A percentile compares a stretch with the other conserved stretches of the same genome.
phyloP scores from a whole-genome alignment of 23 tunicate species.

The Ciona savignyi region DNA sequence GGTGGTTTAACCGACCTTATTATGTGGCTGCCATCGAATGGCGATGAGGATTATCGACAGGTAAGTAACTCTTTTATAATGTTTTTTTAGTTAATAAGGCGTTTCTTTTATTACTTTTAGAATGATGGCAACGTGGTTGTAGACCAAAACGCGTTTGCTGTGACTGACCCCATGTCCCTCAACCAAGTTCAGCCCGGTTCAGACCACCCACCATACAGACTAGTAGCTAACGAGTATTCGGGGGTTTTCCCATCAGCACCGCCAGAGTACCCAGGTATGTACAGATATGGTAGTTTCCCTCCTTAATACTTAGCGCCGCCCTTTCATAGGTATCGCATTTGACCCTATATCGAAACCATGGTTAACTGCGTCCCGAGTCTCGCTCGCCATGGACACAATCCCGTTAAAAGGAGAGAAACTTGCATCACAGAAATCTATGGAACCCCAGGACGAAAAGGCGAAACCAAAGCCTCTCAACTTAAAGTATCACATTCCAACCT shows the following conservation, averaged over 20 bases:
- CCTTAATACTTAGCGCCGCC: too few species aligned
- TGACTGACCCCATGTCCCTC: background rate
- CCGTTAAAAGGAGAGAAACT: background rate
- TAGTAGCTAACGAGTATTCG: background rate
- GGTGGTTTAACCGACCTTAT: slow-evolving; percentile 5
- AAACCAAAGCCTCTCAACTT: background rate
- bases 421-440: background rate
- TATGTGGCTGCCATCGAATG: background rate
- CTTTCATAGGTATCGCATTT: slow-evolving; percentile 13
- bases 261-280: slow-evolving; percentile 35
- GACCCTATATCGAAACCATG: background rate
- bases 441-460: background rate
- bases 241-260: slow-evolving; percentile 31
- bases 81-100: too few species aligned
- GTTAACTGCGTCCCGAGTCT: background rate
- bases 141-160: background rate
- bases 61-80: background rate
- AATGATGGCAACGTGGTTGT: background rate
- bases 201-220: background rate
- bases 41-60: background rate
- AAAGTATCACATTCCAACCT: slow-evolving; percentile 13
- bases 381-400: background rate
- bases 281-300: background rate
- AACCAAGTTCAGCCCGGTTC: background rate
- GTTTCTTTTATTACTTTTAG: background rate